Conservation (phyloP, 2,888 invertebrate genomes). For the Horisme vitalbata region DNA sequence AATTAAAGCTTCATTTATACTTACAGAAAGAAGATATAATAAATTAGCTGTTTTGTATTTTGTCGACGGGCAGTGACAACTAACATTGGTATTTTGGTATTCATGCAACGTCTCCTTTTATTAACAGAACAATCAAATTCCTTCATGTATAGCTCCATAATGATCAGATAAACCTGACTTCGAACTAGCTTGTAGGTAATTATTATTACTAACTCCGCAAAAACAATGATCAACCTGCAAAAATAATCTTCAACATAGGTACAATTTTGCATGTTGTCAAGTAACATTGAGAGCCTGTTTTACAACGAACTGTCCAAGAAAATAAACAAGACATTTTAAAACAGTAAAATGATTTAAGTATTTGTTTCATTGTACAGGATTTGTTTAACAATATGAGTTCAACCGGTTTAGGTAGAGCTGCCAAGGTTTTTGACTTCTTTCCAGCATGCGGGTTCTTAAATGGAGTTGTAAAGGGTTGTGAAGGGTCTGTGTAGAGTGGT, state of each 20-base stretch:
- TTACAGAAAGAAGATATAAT: too few relatives aligned
- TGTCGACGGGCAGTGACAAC: slow-evolving; percentile 1
- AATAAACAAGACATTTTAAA: slow-evolving; percentile 1
- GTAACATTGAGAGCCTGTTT: slow-evolving; percentile 4
- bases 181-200: slow-evolving; percentile 1
- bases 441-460: slow-evolving; percentile 3
- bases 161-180: slow-evolving; percentile 20
- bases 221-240: not conserved
- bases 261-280: slow-evolving; percentile 10
- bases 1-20: too few relatives aligned
- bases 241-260: too few relatives aligned
- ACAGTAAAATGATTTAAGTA: slow-evolving; percentile 24
- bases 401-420: slow-evolving; percentile 13
- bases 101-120: slow-evolving; percentile 15
- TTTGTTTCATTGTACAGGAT: slow-evolving; percentile 26
- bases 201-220: slow-evolving; percentile 5
- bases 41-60: too few relatives aligned
- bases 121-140: slow-evolving; percentile 23
- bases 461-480: slow-evolving; percentile 20
- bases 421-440: slow-evolving; percentile 2
- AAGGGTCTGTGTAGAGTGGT: slow-evolving; percentile 39
- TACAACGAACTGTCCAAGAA: not conserved
- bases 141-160: slow-evolving; percentile 29
- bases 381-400: slow-evolving; percentile 19
- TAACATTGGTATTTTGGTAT: slow-evolving; percentile 8